phyloP scores from a whole-genome alignment of 1,140 invertebrate genomes.

The Drosophila kanapiae region DNA sequence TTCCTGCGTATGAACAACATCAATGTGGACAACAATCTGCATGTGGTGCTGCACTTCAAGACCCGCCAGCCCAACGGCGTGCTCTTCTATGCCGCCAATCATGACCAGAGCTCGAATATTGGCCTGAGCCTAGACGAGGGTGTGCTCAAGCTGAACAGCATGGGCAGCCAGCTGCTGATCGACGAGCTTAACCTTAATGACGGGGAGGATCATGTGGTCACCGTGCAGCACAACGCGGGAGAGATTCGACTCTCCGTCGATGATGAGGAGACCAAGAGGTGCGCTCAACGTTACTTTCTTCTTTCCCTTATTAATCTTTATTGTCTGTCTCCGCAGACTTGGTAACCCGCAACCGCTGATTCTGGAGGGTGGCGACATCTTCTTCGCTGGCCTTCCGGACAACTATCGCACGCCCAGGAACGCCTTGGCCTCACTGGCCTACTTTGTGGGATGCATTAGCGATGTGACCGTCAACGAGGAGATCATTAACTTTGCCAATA shows the following conservation, averaged over 20 bases:
- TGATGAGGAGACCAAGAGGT: conserved; percentile 90
- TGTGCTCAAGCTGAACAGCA: conserved; percentile 89
- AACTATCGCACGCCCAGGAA: conserved; percentile 85
- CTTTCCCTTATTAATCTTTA: conserved; percentile 9
- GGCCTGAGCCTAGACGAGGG: conserved; percentile 90
- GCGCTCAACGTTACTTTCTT: conserved; percentile 25
- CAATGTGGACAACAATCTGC: conserved; percentile 87
- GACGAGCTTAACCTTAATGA: conserved; percentile 91
- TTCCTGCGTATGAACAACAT: conserved; percentile 89
- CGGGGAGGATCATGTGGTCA: conserved; percentile 96
- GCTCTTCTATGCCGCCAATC: conserved; percentile 90
- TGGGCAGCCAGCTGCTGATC: conserved; percentile 88
- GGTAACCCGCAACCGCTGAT: conserved; percentile 87
- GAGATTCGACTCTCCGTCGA: conserved; percentile 92
- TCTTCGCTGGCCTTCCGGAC: conserved; percentile 93
- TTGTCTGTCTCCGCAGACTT: not conserved
- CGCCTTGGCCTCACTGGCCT: conserved; percentile 82
- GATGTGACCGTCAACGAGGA: conserved; percentile 94
- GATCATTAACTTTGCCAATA: conserved; percentile 93
- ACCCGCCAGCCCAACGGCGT: conserved; percentile 92
- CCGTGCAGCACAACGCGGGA: conserved; percentile 90
- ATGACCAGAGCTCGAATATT: conserved; percentile 88
- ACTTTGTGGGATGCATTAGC: conserved; percentile 94
- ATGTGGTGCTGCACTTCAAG: conserved; percentile 96
- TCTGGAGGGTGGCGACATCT: conserved; percentile 89